Conservation (phyloP, 2,888 invertebrate genomes). For the Papilio protenor region DNA sequence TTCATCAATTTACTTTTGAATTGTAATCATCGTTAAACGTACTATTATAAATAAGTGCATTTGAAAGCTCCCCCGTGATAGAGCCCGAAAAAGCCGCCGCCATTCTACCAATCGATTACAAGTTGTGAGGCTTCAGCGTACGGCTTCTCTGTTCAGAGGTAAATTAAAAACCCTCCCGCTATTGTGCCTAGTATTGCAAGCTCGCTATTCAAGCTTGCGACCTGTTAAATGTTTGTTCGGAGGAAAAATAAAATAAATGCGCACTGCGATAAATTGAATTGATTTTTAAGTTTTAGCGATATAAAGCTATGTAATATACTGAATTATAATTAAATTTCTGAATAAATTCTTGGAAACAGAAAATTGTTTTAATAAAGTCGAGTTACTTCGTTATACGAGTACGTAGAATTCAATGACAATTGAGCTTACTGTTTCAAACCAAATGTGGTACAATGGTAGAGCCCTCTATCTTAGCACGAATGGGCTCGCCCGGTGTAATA, state of each 20-base stretch:
- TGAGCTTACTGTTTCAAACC: too few species aligned
- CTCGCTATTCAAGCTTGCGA: conserved; percentile 49
- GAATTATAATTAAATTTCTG: too few species aligned
- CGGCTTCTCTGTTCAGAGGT: conserved; percentile 63
- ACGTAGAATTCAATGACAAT: too few species aligned
- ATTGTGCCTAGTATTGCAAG: conserved; percentile 53
- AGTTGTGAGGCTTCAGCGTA: conserved; percentile 63
- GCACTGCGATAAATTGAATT: conserved; percentile 1
- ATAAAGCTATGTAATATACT: not conserved
- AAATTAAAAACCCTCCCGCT: conserved; percentile 67
- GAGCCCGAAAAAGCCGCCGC: conserved; percentile 58
- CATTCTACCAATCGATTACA: conserved; percentile 63
- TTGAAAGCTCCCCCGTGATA: conserved; percentile 37
- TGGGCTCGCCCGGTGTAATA: too few species aligned
- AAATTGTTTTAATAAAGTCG: too few species aligned
- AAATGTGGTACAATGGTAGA: too few species aligned
- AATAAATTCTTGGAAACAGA: too few species aligned
- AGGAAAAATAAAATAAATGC: not conserved
- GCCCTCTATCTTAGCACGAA: too few species aligned
- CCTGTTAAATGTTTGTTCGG: conserved; percentile 39
- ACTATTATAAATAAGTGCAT: conserved; percentile 33
- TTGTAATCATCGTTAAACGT: not conserved
- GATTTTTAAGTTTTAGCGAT: not conserved
- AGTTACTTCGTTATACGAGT: too few species aligned
- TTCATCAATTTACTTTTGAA: not conserved